Conservation (phyloP, 1,140 invertebrate species). For the Pygmarrhopalites habei region DNA sequence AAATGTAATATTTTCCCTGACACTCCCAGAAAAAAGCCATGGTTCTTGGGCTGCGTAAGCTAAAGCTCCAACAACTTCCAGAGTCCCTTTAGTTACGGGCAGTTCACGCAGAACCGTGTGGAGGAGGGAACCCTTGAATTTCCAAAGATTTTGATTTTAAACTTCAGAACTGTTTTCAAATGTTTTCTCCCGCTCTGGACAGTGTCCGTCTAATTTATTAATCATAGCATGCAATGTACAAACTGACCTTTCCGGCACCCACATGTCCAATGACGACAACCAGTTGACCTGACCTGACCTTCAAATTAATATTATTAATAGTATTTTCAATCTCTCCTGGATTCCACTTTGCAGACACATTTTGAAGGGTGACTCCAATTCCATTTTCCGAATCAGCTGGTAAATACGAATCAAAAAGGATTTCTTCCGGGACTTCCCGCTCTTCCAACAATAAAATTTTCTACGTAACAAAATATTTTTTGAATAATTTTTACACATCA, state of each 20-base stretch:
- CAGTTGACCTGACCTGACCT: constrained; percentile 57
- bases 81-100: constrained; percentile 45
- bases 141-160: too few relatives aligned
- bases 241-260: constrained; percentile 47
- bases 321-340: constrained; percentile 40
- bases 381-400: neutral
- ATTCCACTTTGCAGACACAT: constrained; percentile 54
- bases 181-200: too few relatives aligned
- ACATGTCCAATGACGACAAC: constrained; percentile 54
- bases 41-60: constrained; percentile 52
- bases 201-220: too few relatives aligned
- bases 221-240: constrained; percentile 30
- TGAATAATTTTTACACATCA: too few relatives aligned
- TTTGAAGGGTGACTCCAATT: constrained; percentile 45
- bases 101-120: constrained; percentile 50
- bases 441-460: constrained; percentile 35
- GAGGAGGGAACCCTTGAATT: constrained; percentile 48
- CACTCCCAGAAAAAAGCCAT: constrained; percentile 52
- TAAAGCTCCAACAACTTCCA: constrained; percentile 48
- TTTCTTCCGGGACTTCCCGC: neutral
- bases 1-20: constrained; percentile 71
- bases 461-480: too few relatives aligned
- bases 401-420: neutral
- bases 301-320: constrained; percentile 54
- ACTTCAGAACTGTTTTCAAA: too few relatives aligned